Evolutionary conservation across 2,888 invertebrate species (phyloP), one percentile per base, ranked within the genome.

Genomic region (Drosophila birchii): DNA sequence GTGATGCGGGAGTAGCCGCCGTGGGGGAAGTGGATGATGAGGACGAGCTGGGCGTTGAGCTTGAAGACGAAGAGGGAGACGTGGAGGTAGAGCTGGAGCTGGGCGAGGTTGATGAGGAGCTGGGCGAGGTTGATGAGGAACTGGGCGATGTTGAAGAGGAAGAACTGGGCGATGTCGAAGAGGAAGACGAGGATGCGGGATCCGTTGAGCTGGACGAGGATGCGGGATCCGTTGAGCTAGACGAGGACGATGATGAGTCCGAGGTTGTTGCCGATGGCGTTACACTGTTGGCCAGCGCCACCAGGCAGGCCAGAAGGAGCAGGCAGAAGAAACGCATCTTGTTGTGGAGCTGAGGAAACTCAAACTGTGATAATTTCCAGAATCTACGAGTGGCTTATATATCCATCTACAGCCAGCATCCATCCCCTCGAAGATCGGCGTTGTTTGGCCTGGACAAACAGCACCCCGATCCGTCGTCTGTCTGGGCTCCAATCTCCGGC

Each of bases 241-340:
- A n/a, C 11, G 45, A 9, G 11, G 45, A 16, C 2, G 44, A 43
- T 1, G 44, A 16, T 2, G 45, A 23, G 26, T 45, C 26, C 45
- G 45, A 45, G 5, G 45, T 26, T 5, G 26, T 45, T 0, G 7
- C 7, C 7, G 43, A 3, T 2, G 44, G 5, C 11, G 32, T n/a
- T 0, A 12, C 49, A 51, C 14, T 34, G 32, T 5, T 20, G 20
- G 9, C 18, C 51, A 51, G 9, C 16, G 51, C 34, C 34, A 34
- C 5, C 34, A 51, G 34, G 34, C 51, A 51, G 34, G 34, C 51
- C 34, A 51, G 5, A 20, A 49, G 8, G 2, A 34, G 51, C 8
- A 34, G 34, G 51, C 34, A 51, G 14, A 14, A 9, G 51, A 51
- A 34, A 20, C 51, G 51, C 51, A 51, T 51, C 20, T 51, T 51